These are phyloP conservation scores for Zenarchopterus dispar DNA, from an alignment of 2,797 vertebrate genomes.

Conservation along the genomic window DNA sequence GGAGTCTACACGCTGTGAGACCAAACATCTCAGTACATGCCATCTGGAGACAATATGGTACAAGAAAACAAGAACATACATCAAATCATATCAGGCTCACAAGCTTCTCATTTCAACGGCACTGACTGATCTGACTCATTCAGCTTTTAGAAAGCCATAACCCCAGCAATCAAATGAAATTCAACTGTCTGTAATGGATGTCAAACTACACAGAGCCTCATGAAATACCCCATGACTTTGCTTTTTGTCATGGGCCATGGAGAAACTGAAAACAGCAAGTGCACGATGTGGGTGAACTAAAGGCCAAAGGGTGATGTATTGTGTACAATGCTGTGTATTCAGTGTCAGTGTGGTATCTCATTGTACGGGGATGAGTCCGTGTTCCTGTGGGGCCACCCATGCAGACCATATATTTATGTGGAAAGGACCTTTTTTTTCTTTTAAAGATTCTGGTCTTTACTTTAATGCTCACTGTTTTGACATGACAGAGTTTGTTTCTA, in stretches of 20 bases:
- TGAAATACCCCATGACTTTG: slow-evolving; percentile 44
- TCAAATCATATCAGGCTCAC: not conserved
- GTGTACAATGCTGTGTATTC: slow-evolving; percentile 44
- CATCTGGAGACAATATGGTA: not conserved
- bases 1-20: not conserved
- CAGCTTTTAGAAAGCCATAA: slow-evolving; percentile 20
- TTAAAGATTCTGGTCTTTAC: not conserved
- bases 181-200: slow-evolving; percentile 53
- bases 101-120: slow-evolving; percentile 10
- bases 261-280: slow-evolving; percentile 48
- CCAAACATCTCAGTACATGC: slow-evolving; percentile 10
- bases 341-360: slow-evolving; percentile 53
- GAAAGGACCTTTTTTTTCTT: slow-evolving; percentile 39
- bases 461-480: not conserved
- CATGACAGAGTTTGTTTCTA: too few species aligned
- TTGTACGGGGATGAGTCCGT: slow-evolving; percentile 34
- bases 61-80: slow-evolving; percentile 2
- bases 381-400: slow-evolving; percentile 61
- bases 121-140: slow-evolving; percentile 22
- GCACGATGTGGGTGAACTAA: slow-evolving; percentile 54
- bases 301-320: slow-evolving; percentile 67
- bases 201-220: slow-evolving; percentile 36
- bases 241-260: slow-evolving; percentile 49
- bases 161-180: slow-evolving; percentile 36
- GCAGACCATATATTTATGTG: slow-evolving; percentile 51